phyloP scores from a whole-genome alignment of 2,113 vertebrate genomes.

The Regulus satrapa region DNA sequence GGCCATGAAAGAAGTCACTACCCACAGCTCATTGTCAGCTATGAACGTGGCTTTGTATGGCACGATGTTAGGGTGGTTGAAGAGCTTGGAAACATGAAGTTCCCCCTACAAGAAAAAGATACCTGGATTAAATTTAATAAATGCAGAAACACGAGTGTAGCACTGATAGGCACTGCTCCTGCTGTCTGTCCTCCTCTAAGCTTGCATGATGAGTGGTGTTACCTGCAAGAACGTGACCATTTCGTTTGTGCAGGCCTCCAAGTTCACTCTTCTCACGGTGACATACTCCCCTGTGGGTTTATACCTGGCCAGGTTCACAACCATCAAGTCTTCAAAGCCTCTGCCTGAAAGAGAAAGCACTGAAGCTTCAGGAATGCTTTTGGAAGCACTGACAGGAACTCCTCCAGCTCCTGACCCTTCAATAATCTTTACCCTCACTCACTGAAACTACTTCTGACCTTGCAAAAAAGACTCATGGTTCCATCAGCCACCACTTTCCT shows the following conservation, averaged over 20 bases:
- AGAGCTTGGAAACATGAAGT: conserved; percentile 94
- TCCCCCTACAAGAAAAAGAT: conserved; percentile 45
- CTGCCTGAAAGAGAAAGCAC: conserved; percentile 75
- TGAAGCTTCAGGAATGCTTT: neutral
- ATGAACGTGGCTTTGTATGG: conserved; percentile 95
- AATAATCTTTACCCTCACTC: neutral
- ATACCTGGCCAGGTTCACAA: conserved; percentile 90
- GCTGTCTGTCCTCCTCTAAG: neutral
- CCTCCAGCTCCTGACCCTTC: neutral
- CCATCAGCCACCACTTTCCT: neutral
- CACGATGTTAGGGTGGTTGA: conserved; percentile 91
- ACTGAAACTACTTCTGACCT: neutral
- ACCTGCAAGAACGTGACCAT: conserved; percentile 97
- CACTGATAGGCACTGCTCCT: neutral
- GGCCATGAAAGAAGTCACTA: conserved; percentile 96
- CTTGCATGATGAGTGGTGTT: neutral
- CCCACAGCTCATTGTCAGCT: conserved; percentile 95
- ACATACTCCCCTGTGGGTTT: conserved; percentile 87
- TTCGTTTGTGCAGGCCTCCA: conserved; percentile 95
- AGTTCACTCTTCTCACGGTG: conserved; percentile 87
- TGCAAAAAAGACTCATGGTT: neutral
- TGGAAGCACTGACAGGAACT: neutral
- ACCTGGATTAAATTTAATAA: neutral
- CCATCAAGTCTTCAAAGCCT: conserved; percentile 93
- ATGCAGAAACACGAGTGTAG: neutral